A percentile compares a stretch with the other conserved stretches of the same genome.
Conservation (phyloP, 2,797 vertebrate genomes). For the Rhinophrynus dorsalis region DNA sequence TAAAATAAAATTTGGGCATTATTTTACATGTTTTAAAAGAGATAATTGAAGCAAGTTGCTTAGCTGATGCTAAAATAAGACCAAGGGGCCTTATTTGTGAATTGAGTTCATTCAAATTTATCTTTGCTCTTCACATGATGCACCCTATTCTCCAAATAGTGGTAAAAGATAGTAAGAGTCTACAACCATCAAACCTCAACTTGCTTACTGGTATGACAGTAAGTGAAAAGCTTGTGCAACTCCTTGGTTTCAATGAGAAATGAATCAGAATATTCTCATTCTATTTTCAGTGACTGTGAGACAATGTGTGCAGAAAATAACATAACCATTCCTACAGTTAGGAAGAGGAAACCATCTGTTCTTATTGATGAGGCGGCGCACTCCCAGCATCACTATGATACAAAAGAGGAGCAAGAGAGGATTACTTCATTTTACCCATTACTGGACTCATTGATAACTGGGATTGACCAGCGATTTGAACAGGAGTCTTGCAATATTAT, state of each 20-base stretch:
- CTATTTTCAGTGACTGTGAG: neutral
- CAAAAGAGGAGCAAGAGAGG: neutral
- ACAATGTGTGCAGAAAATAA: neutral
- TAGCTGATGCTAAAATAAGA: neutral
- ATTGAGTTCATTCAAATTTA: neutral
- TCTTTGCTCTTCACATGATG: slow-evolving; percentile 4
- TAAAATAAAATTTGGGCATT: neutral
- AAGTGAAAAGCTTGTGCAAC: neutral
- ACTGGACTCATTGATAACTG: neutral
- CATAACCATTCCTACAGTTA: neutral
- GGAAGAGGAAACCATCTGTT: neutral
- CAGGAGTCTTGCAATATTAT: neutral
- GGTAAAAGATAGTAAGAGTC: neutral
- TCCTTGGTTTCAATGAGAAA: neutral
- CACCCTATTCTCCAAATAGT: slow-evolving; percentile 3
- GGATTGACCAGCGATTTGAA: neutral
- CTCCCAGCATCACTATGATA: neutral
- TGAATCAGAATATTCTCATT: neutral
- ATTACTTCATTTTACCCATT: neutral
- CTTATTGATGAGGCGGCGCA: neutral
- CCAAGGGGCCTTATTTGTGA: neutral
- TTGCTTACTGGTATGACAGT: neutral
- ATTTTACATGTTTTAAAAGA: neutral
- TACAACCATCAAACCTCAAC: neutral
- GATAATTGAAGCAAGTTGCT: neutral